Percentiles rank a stretch among this genome's conserved stretches.
phyloP scores from a whole-genome alignment of 1,140 invertebrate genomes.

The Sarcophaga bullata region DNA sequence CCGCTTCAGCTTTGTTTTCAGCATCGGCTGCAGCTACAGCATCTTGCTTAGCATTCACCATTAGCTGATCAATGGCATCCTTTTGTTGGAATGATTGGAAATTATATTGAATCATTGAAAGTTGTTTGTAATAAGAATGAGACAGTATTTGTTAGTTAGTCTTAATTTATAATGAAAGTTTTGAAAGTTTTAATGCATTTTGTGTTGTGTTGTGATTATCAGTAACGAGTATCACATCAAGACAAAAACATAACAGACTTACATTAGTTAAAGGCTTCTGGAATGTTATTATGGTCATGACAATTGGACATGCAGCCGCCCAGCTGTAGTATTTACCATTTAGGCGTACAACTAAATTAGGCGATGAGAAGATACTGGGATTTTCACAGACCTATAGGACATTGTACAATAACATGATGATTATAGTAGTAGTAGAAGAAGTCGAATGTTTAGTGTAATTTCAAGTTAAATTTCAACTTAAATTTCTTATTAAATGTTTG shows the following conservation, averaged over 20 bases:
- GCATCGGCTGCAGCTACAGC: slow-evolving; percentile 39
- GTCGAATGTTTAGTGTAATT: background rate
- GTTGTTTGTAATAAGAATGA: background rate
- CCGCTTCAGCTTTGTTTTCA: slow-evolving; percentile 52
- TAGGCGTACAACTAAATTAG: slow-evolving; percentile 88
- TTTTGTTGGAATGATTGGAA: slow-evolving; percentile 36
- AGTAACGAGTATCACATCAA: background rate
- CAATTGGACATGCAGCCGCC: slow-evolving; percentile 85
- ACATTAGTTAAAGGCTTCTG: slow-evolving; percentile 76
- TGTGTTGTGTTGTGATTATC: background rate
- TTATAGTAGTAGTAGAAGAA: background rate
- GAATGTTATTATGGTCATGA: slow-evolving; percentile 86
- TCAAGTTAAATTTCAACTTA: background rate
- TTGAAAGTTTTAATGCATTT: background rate
- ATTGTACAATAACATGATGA: slow-evolving; percentile 8
- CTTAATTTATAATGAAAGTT: background rate
- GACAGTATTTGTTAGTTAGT: too few species aligned
- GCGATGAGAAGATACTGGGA: slow-evolving; percentile 81
- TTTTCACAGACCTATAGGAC: slow-evolving; percentile 77
- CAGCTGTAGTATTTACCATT: slow-evolving; percentile 90
- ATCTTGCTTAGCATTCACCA: slow-evolving; percentile 48
- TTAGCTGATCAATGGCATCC: slow-evolving; percentile 63
- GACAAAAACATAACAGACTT: slow-evolving; percentile 47
- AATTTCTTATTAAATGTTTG: background rate
- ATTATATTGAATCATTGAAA: background rate